These are phyloP conservation scores for Indicator maculatus DNA, from an alignment of 2,113 vertebrate genomes.

Conservation along the genomic window DNA sequence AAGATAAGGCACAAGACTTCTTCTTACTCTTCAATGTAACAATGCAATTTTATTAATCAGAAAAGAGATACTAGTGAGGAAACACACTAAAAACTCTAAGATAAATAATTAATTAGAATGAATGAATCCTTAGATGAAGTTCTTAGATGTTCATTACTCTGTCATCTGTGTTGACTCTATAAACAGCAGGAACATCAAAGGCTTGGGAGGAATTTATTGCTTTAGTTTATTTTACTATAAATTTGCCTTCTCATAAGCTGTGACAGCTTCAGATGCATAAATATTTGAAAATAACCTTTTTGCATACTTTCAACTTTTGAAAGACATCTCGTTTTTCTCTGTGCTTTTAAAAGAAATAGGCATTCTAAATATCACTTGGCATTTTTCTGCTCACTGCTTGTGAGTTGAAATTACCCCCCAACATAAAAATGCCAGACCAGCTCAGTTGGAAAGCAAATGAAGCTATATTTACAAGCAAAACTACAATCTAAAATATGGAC, in stretches of 20 bases:
- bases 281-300: background rate
- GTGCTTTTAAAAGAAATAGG: background rate
- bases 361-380: background rate
- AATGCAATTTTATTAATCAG: background rate
- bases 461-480: too few species aligned
- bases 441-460: too few species aligned
- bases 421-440: too few species aligned
- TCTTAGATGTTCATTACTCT: slow-evolving; percentile 7
- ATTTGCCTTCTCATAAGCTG: background rate
- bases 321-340: background rate
- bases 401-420: too few species aligned
- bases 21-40: background rate
- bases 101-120: background rate
- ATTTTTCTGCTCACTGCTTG: background rate
- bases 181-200: background rate
- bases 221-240: slow-evolving; percentile 6
- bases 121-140: background rate
- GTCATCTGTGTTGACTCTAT: background rate
- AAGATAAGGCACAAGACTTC: background rate
- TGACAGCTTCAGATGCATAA: background rate
- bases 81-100: background rate
- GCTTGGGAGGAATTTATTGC: background rate
- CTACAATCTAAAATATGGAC: too few species aligned
- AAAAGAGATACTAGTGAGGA: background rate
- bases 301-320: background rate